Evolutionary conservation across 2,113 vertebrate species (phyloP).

Genomic region (Machaerirhynchus nigripectus): DNA sequence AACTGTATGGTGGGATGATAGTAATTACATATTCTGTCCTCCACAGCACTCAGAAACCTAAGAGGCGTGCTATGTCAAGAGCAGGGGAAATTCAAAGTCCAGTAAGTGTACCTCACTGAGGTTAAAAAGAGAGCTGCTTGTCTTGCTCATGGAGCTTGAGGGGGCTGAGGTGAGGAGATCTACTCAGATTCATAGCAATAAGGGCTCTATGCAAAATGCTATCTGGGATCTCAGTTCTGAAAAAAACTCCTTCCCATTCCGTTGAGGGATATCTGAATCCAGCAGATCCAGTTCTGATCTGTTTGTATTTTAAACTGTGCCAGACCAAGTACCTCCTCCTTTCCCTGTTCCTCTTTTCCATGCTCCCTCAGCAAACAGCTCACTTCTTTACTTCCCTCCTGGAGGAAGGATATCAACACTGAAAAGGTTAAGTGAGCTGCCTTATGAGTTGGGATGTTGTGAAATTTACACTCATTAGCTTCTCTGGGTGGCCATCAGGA

Average conservation of each 20-base stretch:
- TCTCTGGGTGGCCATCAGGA: conserved; percentile 46
- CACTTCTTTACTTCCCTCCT: neutral
- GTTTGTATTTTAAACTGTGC: neutral
- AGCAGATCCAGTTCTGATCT: neutral
- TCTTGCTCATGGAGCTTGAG: neutral
- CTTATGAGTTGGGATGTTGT: conserved; percentile 37
- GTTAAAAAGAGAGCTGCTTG: neutral
- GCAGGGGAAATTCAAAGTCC: neutral
- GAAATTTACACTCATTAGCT: conserved; percentile 45
- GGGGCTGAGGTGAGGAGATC: neutral
- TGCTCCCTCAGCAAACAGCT: neutral
- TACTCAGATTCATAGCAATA: neutral
- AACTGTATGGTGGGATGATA: neutral
- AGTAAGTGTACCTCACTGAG: neutral
- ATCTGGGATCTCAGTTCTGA: neutral
- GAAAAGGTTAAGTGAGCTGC: conserved; percentile 17
- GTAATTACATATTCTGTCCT: neutral
- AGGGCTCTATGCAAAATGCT: neutral
- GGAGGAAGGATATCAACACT: neutral
- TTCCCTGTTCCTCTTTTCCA: neutral
- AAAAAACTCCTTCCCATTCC: neutral
- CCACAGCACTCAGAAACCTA: neutral
- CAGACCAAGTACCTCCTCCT: neutral
- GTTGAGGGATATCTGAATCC: neutral
- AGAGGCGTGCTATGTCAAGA: neutral